Evolutionary conservation across 2,888 invertebrate genomes (phyloP), one percentile per base, ranked within the genome.

Genomic region (Ganaspis brasiliensis): DNA sequence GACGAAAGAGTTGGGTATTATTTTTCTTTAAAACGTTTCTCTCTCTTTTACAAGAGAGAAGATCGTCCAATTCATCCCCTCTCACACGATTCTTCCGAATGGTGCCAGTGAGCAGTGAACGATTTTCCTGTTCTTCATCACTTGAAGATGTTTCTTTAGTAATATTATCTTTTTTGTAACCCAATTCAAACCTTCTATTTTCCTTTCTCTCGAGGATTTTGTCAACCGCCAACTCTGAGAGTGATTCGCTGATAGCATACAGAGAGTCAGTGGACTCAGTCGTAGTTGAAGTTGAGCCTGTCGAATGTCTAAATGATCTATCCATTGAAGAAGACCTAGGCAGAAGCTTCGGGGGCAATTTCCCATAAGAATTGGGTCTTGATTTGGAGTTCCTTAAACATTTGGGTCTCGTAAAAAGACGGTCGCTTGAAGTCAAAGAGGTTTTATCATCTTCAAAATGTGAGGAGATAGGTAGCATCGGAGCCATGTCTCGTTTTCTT

Each of bases 321-420:
- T 89, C 89, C 26, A 89, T 87, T 0, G 90, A 90, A 0, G 89
- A 89, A 0, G 89, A 90, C 0, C 90, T 83, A 0, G 89, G 87
- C 0, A 87, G 74, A 0, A 84, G 63, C 70, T 87, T 88, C 2
- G 89, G 89, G 1, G 89, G 89, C 14, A 87, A 67, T 78, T 84
- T 88, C 0, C 87, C 89, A 37, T 83, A 86, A 2, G 88, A 89
- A 72, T 88, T 89, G 0, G 87, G 85, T 14, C 84, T 75, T n/a
- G 76, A 75, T 59, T 81, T 81, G 6, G 77, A 37, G 0, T 10
- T 19, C 0, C 45, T 59, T 6, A 31, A 59, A 31, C 31, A n/a
- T 55, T 31, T 76, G 5, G 55, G 59, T 31, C 56, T 70, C 19
- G 19, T 19, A 19, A 35, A 1, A 9, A 45, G 45, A 2, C 21